phyloP scores from a whole-genome alignment of 1,140 invertebrate species.

The Cataglyphis hispanica region DNA sequence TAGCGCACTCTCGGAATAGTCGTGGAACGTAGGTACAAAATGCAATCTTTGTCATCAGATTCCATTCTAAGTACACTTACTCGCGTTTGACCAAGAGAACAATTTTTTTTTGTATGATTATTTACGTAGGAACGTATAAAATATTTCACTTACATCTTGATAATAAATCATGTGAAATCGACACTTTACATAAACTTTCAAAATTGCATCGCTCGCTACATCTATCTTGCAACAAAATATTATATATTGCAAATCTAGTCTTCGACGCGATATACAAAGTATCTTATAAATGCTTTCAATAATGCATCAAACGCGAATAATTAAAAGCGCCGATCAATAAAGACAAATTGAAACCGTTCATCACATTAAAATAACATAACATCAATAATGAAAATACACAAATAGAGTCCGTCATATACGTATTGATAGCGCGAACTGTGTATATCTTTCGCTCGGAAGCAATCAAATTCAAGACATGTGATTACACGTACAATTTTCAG shows the following conservation, averaged over 20 bases:
- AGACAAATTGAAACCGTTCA: background rate
- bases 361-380: background rate
- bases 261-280: no score
- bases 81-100: slow-evolving; percentile 8
- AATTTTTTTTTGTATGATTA: background rate
- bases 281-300: background rate
- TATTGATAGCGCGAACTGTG: background rate
- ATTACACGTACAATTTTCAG: slow-evolving; percentile 7
- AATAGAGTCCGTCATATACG: background rate
- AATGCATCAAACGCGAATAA: background rate
- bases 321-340: background rate
- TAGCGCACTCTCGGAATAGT: slow-evolving; percentile 35
- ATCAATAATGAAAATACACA: background rate
- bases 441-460: background rate
- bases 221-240: background rate
- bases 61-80: background rate
- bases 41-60: slow-evolving; percentile 30
- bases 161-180: slow-evolving; percentile 6
- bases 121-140: background rate
- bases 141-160: background rate
- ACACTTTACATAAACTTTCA: background rate
- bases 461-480: background rate
- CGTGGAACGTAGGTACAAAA: slow-evolving; percentile 1
- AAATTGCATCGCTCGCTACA: background rate
- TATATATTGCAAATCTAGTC: no score